These are phyloP conservation scores for Zaprionus camerounensis DNA, from an alignment of 1,140 invertebrate species.

Conservation along the genomic window DNA sequence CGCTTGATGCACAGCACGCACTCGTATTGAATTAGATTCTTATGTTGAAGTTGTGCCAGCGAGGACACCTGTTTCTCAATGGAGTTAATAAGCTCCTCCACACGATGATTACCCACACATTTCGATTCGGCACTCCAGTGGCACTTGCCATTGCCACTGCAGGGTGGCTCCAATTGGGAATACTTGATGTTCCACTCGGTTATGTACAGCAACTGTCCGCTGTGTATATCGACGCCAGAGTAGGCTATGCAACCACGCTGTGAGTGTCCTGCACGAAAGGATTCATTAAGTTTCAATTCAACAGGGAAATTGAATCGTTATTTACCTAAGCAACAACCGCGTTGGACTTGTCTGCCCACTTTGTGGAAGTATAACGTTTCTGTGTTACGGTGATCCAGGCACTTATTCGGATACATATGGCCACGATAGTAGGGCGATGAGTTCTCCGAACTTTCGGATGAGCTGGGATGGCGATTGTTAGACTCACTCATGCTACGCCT, in stretches of 20 bases:
- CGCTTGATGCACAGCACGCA: slow-evolving; percentile 88
- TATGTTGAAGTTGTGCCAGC: slow-evolving; percentile 88
- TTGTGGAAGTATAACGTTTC: slow-evolving; percentile 79
- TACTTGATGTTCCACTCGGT: slow-evolving; percentile 89
- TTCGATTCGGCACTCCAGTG: slow-evolving; percentile 71
- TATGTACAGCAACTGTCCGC: slow-evolving; percentile 88
- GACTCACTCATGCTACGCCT: slow-evolving; percentile 81
- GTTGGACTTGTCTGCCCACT: slow-evolving; percentile 74
- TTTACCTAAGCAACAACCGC: slow-evolving; percentile 75
- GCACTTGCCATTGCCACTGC: slow-evolving; percentile 66
- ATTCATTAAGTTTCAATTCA: neutral
- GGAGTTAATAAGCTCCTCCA: slow-evolving; percentile 84
- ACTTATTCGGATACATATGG: slow-evolving; percentile 70
- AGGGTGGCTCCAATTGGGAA: slow-evolving; percentile 72
- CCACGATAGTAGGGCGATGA: slow-evolving; percentile 75
- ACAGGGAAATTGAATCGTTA: too few species aligned
- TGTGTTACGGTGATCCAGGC: slow-evolving; percentile 73
- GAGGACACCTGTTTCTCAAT: slow-evolving; percentile 90
- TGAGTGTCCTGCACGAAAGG: slow-evolving; percentile 85
- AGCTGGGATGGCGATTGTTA: slow-evolving; percentile 70
- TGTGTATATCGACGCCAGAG: slow-evolving; percentile 88
- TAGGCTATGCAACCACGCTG: slow-evolving; percentile 88
- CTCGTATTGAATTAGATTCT: slow-evolving; percentile 90
- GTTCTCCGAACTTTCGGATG: slow-evolving; percentile 79
- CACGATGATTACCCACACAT: slow-evolving; percentile 72